Base-by-base conservation (phyloP, 2,888 invertebrate species). In the Corythucha ciliata region DNA sequence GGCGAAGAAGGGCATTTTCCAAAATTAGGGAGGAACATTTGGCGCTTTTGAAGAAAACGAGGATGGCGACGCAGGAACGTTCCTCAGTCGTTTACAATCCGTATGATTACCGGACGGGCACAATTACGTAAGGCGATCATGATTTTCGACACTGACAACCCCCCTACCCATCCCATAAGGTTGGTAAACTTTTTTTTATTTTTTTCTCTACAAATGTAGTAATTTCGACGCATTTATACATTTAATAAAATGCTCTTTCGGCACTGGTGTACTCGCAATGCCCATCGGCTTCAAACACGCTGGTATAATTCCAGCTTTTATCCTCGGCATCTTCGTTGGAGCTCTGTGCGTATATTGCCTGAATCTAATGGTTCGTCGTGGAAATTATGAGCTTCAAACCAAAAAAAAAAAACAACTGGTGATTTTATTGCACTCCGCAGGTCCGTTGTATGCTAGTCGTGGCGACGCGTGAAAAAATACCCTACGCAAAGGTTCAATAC, bases 201-300 rank as follows among this genome's bases (percentile, higher is more conserved):
- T n/a, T n/a, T n/a, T n/a, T n/a, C n/a, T 20, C 21, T 40, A 41
- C 12, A 40, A 49, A 33, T 40, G 40, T 29, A 24, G 22, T 18
- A 41, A 21, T 21, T 41, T 40, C 16, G 32, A 41, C 26, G 49
- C 49, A 6, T 49, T 29, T 32, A 24, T 25, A 8, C 49, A 49
- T 21, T 18, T 49, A 3, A 26, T 49, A 8, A 49, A 49, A 20
- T 49, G 49, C 12, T 49, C 49, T 2, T 49, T 49, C 20, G 49
- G 49, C n/a, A 49, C 49, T 20, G 49, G 49, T 12, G 49, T 49
- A 2, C 41, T 49, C 22, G 42, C 49, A 10, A 49, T 49, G 49
- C 49, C 49, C 12, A 49, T 36, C 20, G 49, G 49, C 2, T 49
- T 49, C 25, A 25, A 22, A 24, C 49, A 49, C 22, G 18, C 41